Evolutionary conservation across 1,140 invertebrate species (phyloP).

Genomic region (Tenebrio molitor): DNA sequence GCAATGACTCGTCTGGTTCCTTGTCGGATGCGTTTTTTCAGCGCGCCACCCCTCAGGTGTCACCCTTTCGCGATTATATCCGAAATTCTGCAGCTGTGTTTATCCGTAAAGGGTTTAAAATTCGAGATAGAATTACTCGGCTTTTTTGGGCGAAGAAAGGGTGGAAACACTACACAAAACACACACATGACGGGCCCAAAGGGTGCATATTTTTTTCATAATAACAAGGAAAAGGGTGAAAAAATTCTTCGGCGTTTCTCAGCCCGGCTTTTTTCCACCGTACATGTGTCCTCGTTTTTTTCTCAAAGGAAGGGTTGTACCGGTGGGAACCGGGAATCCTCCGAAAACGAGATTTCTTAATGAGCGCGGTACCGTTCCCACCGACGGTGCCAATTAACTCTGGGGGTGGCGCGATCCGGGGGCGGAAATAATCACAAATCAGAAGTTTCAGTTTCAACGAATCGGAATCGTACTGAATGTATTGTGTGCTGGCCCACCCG

Average conservation of each 20-base stretch:
- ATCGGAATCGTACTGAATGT: too few relatives aligned
- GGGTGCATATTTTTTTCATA: slow-evolving; percentile 40
- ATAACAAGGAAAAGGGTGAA: slow-evolving; percentile 41
- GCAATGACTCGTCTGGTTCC: too few relatives aligned
- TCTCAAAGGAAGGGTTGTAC: slow-evolving; percentile 16
- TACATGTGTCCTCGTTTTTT: slow-evolving; percentile 35
- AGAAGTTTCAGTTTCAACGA: too few relatives aligned
- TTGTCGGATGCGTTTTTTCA: too few relatives aligned
- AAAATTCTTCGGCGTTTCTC: slow-evolving; percentile 39
- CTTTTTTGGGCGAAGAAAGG: slow-evolving; percentile 45
- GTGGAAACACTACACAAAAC: slow-evolving; percentile 44
- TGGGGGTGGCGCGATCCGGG: too few relatives aligned
- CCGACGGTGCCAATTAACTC: background rate
- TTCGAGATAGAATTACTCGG: slow-evolving; percentile 45
- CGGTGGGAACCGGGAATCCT: slow-evolving; percentile 25
- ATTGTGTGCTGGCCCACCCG: too few relatives aligned
- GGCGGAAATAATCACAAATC: too few relatives aligned
- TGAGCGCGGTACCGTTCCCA: background rate
- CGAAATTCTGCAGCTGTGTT: slow-evolving; percentile 46
- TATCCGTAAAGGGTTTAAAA: slow-evolving; percentile 49
- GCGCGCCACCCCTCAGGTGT: slow-evolving; percentile 33
- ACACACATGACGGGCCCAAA: slow-evolving; percentile 31
- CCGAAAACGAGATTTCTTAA: slow-evolving; percentile 5
- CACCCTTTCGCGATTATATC: slow-evolving; percentile 34
- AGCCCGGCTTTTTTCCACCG: slow-evolving; percentile 8